Evolutionary conservation across 2,888 invertebrate genomes (phyloP).

Genomic region (Oegoconia quadripuncta): DNA sequence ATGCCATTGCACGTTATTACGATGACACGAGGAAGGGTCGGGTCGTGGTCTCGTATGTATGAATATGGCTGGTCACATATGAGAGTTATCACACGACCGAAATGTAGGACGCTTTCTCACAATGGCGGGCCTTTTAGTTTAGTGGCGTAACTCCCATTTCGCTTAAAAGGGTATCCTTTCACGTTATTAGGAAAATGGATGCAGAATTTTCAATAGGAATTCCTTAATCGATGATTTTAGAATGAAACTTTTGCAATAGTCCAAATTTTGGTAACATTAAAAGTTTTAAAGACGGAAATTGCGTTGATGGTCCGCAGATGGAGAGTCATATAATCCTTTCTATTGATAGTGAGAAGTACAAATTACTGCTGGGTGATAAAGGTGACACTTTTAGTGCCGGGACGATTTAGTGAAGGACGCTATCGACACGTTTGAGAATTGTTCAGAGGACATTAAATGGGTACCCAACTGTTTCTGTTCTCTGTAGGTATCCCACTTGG

Average conservation of each 20-base stretch:
- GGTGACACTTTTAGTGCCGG: slow-evolving; percentile 42
- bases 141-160: slow-evolving; percentile 33
- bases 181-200: slow-evolving; percentile 24
- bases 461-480: slow-evolving; percentile 40
- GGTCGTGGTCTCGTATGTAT: slow-evolving; percentile 42
- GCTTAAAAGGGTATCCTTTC: slow-evolving; percentile 27
- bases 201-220: slow-evolving; percentile 20
- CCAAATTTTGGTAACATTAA: slow-evolving; percentile 1
- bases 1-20: slow-evolving; percentile 44
- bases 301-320: slow-evolving; percentile 1
- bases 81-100: slow-evolving; percentile 38
- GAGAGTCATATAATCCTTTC: slow-evolving; percentile 1
- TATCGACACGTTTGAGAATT: slow-evolving; percentile 37
- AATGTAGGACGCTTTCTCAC: slow-evolving; percentile 27
- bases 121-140: slow-evolving; percentile 37
- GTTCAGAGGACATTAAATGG: slow-evolving; percentile 43
- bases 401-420: slow-evolving; percentile 43
- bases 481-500: slow-evolving; percentile 20
- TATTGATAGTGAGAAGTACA: slow-evolving; percentile 23
- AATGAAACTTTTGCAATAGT: slow-evolving; percentile 7
- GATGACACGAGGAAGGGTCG: slow-evolving; percentile 29
- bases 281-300: slow-evolving; percentile 1
- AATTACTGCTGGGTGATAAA: slow-evolving; percentile 44
- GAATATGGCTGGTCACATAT: slow-evolving; percentile 44
- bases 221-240: slow-evolving; percentile 14